Base-by-base conservation (phyloP, 2,888 invertebrate species). In the Acleris literana region DNA sequence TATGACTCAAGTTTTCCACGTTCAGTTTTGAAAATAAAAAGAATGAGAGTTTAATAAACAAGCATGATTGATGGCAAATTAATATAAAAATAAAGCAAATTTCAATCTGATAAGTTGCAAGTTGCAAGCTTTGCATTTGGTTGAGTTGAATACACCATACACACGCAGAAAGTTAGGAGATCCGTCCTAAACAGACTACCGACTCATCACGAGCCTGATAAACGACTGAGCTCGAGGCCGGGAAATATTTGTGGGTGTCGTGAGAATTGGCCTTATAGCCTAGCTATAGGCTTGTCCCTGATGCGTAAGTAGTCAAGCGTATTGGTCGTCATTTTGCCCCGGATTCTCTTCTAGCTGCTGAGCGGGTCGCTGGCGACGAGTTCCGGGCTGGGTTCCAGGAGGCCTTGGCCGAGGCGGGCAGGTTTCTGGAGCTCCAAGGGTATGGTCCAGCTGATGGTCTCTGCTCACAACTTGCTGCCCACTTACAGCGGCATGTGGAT, bases 351-450 rank as follows among this genome's bases (percentile, higher is more conserved):
- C 68, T 86, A 91, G 91, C 85, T 25, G 84, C 83, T n/a, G 91
- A 91, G 64, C 78, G 85, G 16, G 83, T 79, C 57, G 70, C 75
- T 13, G 78, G 80, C 20, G 87, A 82, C 61, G 87, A 85, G 29
- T 97, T 95, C 86, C 94, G 96, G 63, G 94, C 97, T 18, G 99
- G 99, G 2, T 99, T 96, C 90, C 97, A 97, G 81, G 98, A 98
- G 85, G 98, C 98, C 73, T 94, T 97, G 81, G 96, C 96, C 61
- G 98, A 99, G 85, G 95, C 97, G 1, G 95, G 98, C 91, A 95
- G 97, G 74, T 99, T 97, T 86, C 94, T 99, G 22, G 98, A 98
- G 79, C 95, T 95, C 9, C 96, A 97, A 77, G 97, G 96, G 3
- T 95, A 96, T 83, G 96, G 94, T 61, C 95, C 96, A 0, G 93